A percentile compares a stretch with the other conserved stretches of the same genome.
Evolutionary conservation across 1,140 invertebrate species (phyloP).

Genomic region (Thaumetopoea pityocampa): DNA sequence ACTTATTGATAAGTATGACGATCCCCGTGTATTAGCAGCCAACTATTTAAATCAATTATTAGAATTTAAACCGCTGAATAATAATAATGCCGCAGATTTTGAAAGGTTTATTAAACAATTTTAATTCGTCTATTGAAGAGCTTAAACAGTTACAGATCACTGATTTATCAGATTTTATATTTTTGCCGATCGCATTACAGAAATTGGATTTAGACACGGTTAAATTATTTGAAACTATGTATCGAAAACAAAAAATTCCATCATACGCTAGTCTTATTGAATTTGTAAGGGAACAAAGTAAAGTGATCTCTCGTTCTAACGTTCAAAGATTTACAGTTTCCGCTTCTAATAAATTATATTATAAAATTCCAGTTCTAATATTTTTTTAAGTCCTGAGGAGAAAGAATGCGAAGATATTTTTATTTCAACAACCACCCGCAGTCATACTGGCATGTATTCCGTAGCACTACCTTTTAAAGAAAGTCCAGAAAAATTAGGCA

Average conservation of each 20-base stretch:
- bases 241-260: conserved; percentile 22
- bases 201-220: conserved; percentile 24
- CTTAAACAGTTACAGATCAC: conserved; percentile 21
- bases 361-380: too few species aligned
- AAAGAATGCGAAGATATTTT: too few species aligned
- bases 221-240: conserved; percentile 27
- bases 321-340: too few species aligned
- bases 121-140: conserved; percentile 21
- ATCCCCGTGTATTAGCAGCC: too few species aligned
- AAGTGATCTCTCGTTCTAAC: conserved; percentile 13
- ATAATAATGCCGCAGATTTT: too few species aligned
- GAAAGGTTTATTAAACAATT: conserved; percentile 23
- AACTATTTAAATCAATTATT: conserved; percentile 10
- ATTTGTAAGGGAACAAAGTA: conserved; percentile 24
- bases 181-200: conserved; percentile 23
- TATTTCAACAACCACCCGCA: too few species aligned
- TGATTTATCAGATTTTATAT: conserved; percentile 27
- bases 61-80: conserved; percentile 16
- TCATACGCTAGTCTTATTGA: conserved; percentile 20
- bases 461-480: too few species aligned
- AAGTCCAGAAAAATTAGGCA: too few species aligned
- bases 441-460: too few species aligned
- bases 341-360: too few species aligned
- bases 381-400: too few species aligned
- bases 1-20: too few species aligned